Evolutionary conservation across 2,888 invertebrate genomes (phyloP).

Genomic region (Drosophila neonasuta): DNA sequence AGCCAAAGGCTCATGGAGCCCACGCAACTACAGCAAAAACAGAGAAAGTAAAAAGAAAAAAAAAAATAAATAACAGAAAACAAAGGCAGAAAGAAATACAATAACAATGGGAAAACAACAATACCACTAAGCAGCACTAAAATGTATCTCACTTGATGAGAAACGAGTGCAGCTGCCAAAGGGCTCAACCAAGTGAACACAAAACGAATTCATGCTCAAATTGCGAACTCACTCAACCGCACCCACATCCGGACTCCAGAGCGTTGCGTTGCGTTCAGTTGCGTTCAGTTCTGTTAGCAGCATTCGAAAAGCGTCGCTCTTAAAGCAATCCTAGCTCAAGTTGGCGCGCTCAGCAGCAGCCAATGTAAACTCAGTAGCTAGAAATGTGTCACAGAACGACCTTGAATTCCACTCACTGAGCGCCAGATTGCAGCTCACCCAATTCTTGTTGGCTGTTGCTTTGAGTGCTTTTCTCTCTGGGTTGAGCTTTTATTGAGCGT

Average conservation of each 20-base stretch:
- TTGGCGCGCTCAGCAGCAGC: slow-evolving; percentile 34
- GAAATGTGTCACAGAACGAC: slow-evolving; percentile 73
- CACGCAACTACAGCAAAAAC: slow-evolving; percentile 20
- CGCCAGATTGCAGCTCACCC: slow-evolving; percentile 31
- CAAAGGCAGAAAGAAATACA: slow-evolving; percentile 17
- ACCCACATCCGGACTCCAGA: slow-evolving; percentile 54
- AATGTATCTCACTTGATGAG: slow-evolving; percentile 30
- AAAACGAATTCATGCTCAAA: slow-evolving; percentile 32
- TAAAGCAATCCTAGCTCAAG: slow-evolving; percentile 27
- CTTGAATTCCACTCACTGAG: slow-evolving; percentile 65
- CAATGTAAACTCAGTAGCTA: slow-evolving; percentile 58
- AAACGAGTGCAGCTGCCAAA: slow-evolving; percentile 35
- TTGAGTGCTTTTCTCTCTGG: slow-evolving; percentile 6
- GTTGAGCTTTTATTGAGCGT: slow-evolving; percentile 8
- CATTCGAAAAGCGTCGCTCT: slow-evolving; percentile 7
- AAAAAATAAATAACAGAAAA: not conserved
- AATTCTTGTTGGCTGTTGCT: slow-evolving; percentile 33
- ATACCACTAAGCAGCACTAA: slow-evolving; percentile 25
- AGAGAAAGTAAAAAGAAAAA: not conserved
- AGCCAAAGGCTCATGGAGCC: slow-evolving; percentile 19
- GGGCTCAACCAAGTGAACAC: slow-evolving; percentile 32
- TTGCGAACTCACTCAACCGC: slow-evolving; percentile 65
- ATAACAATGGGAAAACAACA: slow-evolving; percentile 15
- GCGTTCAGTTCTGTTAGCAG: too few relatives aligned
- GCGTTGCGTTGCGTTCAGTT: not conserved